Evolutionary conservation across 2,113 vertebrate genomes (phyloP).

Genomic region (Diphyllodes magnificus): DNA sequence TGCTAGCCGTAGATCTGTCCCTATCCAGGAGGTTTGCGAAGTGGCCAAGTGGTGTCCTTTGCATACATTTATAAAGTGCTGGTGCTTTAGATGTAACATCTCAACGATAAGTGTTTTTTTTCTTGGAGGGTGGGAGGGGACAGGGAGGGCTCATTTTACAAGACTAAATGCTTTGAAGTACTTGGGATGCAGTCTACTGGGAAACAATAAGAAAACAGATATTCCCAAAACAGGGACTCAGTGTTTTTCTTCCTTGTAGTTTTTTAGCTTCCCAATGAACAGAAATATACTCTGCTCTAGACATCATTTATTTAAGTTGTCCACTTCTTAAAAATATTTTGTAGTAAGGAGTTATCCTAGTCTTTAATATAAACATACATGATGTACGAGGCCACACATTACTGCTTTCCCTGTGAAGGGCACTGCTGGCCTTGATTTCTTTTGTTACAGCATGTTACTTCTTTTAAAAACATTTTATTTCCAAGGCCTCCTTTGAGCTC

Average conservation of each 20-base stretch:
- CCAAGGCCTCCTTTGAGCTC: not conserved
- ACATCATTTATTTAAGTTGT: conserved; percentile 48
- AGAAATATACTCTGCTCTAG: conserved; percentile 14
- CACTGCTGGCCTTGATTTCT: conserved; percentile 10
- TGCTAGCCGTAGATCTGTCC: conserved; percentile 21
- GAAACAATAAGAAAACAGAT: conserved; percentile 10
- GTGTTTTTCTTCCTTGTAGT: not conserved
- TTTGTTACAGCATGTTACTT: not conserved
- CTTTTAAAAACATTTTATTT: not conserved
- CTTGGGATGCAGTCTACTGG: not conserved
- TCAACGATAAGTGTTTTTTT: accelerated
- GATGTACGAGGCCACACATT: conserved; percentile 42
- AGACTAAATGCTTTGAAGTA: not conserved
- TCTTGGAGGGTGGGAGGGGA: not conserved
- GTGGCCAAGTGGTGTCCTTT: conserved; percentile 7
- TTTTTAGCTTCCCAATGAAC: conserved; percentile 13
- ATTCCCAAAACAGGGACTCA: not conserved
- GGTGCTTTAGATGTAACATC: not conserved
- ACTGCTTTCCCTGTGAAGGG: conserved; percentile 19
- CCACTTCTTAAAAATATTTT: conserved; percentile 43
- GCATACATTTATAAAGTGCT: not conserved
- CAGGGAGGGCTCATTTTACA: not conserved
- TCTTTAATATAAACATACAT: conserved; percentile 29
- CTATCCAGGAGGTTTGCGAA: not conserved
- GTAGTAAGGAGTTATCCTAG: conserved; percentile 20